phyloP scores from a whole-genome alignment of 2,797 vertebrate genomes.

The Eremophila alpestris region DNA sequence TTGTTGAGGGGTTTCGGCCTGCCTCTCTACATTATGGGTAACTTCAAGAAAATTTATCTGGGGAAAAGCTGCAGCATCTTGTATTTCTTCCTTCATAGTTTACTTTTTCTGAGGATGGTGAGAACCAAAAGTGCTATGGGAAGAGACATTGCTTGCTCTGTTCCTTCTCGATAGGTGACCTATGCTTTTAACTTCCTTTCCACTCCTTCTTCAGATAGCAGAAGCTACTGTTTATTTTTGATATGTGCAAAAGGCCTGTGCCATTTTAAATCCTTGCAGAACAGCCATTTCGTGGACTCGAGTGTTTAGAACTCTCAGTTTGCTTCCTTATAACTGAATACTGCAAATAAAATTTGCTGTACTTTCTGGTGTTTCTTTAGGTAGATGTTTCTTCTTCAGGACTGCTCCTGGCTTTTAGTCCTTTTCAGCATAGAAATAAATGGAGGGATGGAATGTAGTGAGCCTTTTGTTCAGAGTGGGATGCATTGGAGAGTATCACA shows the following conservation, averaged over 20 bases:
- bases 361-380: background rate
- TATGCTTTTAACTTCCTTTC: slow-evolving; percentile 42
- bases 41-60: background rate
- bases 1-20: background rate
- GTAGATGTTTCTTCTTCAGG: background rate
- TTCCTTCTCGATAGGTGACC: background rate
- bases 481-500: background rate
- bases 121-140: background rate
- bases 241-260: background rate
- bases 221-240: slow-evolving; percentile 34
- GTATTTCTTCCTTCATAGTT: background rate
- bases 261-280: slow-evolving; percentile 53
- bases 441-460: background rate
- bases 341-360: background rate
- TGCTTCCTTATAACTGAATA: background rate
- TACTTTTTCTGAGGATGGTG: background rate
- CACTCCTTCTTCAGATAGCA: slow-evolving; percentile 4
- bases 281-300: slow-evolving; percentile 26
- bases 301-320: background rate
- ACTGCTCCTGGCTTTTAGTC: background rate
- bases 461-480: background rate
- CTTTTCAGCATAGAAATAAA: background rate
- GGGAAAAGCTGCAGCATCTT: background rate
- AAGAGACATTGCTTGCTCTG: background rate
- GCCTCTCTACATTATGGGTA: background rate